Evolutionary conservation across 1,140 invertebrate species (phyloP).

Genomic region (Brachionus rotundiformis): DNA sequence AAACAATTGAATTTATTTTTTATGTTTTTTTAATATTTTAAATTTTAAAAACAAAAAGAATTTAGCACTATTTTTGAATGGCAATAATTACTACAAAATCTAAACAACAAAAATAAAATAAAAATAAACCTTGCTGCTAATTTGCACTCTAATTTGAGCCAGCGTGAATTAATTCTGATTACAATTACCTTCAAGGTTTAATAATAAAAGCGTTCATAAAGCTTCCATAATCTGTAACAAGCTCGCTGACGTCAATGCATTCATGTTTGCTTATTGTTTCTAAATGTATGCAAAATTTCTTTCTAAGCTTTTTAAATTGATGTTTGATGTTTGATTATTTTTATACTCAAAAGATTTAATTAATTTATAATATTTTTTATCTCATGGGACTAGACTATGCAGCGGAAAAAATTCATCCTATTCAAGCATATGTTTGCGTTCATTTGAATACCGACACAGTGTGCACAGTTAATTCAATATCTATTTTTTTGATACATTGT

Average conservation of each 20-base stretch:
- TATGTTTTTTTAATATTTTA: no score
- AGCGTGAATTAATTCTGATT: not conserved
- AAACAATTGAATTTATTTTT: no score
- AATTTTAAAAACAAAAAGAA: no score
- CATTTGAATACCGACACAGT: no score
- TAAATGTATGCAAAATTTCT: not conserved
- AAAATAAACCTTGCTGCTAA: not conserved
- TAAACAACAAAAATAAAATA: not conserved
- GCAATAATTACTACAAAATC: not conserved
- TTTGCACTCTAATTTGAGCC: slow-evolving; percentile 5
- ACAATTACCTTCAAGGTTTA: not conserved
- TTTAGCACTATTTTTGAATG: not conserved
- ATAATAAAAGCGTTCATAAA: not conserved
- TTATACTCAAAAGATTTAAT: not conserved
- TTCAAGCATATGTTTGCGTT: not conserved
- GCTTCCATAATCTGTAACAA: not conserved
- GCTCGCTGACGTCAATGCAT: not conserved
- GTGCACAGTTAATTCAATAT: no score
- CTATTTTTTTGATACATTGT: no score
- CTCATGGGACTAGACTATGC: not conserved
- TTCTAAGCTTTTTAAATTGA: not conserved
- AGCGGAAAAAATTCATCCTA: not conserved
- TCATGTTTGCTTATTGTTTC: not conserved
- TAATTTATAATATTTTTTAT: slow-evolving; percentile 6
- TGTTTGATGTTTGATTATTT: slow-evolving; percentile 9